Percentiles rank a stretch among this genome's conserved stretches.
Evolutionary conservation across 2,888 invertebrate genomes (phyloP).

Genomic region (Drosophila monieri): DNA sequence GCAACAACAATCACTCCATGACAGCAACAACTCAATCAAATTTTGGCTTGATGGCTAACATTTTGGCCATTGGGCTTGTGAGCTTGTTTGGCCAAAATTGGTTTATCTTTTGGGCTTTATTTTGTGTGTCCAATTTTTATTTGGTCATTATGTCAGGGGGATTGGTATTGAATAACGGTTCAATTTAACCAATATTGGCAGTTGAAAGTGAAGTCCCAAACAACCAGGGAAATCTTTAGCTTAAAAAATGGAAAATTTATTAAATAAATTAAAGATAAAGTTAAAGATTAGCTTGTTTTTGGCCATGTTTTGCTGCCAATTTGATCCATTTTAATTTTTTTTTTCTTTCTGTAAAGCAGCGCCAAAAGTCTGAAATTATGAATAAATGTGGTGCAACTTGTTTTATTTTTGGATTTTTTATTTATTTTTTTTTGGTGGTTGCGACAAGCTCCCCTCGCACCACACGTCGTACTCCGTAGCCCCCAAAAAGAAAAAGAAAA

Average conservation of each 20-base stretch:
- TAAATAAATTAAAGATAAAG: background rate
- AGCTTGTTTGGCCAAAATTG: constrained; percentile 35
- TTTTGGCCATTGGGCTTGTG: constrained; percentile 17
- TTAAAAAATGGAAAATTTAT: background rate
- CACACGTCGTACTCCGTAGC: background rate
- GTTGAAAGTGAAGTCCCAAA: constrained; percentile 3
- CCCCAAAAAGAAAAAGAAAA: constrained; percentile 11
- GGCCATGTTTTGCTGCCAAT: background rate
- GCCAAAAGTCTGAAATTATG: constrained; percentile 44
- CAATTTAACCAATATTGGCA: constrained; percentile 27
- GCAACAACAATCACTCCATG: constrained; percentile 7
- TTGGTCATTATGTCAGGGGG: constrained; percentile 70
- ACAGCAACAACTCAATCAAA: constrained; percentile 47
- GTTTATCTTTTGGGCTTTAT: constrained; percentile 15
- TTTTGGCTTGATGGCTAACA: constrained; percentile 25
- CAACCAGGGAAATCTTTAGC: background rate
- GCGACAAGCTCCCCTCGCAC: constrained; percentile 26
- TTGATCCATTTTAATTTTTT: background rate
- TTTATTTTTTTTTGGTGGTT: constrained; percentile 36
- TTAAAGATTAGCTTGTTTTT: background rate
- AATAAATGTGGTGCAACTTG: constrained; percentile 68
- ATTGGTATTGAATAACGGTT: constrained; percentile 47
- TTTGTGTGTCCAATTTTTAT: constrained; percentile 13
- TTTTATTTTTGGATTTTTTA: constrained; percentile 41
- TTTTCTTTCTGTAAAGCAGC: constrained; percentile 1